Evolutionary conservation across 2,797 vertebrate species (phyloP), one percentile per base, ranked within the genome.

Genomic region (Orestias chungarensis): DNA sequence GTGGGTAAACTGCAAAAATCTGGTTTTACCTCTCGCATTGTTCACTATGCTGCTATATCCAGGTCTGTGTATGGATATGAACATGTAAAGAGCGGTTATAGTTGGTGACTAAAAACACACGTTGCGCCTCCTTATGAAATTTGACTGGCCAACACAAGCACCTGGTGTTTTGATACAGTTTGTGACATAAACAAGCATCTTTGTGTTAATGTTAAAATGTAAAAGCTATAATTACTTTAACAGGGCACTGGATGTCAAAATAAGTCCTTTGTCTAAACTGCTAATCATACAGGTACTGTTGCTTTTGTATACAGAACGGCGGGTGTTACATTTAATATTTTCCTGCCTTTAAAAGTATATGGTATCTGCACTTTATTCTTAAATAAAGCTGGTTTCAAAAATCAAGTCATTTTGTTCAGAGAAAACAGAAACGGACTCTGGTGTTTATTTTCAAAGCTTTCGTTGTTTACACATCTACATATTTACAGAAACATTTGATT

Each of bases 391-490:
- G 18, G 17, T 23, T 33, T 59, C 29, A 38, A 12, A 38, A 23
- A 23, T 31, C 6, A 29, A 29, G 49, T n/a, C 44, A 1, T 0
- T 49, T 40, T 64, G 15, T 4, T 47, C 2, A 29, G 10, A 27
- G 5, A 49, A n/a, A 18, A 50, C 42, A 25, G 6, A 43, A 3
- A 23, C 66, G 23, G 38, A 55, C 59, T 0, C n/a, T 55, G 15
- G 73, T 59, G 50, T 62, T 87, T 88, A 89, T 90, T 93, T 92
- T 92, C 69, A 93, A 93, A 91, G 82, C 75, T 82, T 88, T 87
- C 20, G 69, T 89, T 94, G 93, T 94, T 92, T 95, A 93, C 92
- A 94, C 93, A 94, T 94, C 92, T 94, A 94, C 94, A 95, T 94
- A 95, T 94, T 93, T 95, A 95, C 93, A 95, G 81, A 87, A 94